A percentile compares a stretch with the other conserved stretches of the same genome.
Conservation (phyloP, 2,797 vertebrate genomes). For the Echiichthys vipera region DNA sequence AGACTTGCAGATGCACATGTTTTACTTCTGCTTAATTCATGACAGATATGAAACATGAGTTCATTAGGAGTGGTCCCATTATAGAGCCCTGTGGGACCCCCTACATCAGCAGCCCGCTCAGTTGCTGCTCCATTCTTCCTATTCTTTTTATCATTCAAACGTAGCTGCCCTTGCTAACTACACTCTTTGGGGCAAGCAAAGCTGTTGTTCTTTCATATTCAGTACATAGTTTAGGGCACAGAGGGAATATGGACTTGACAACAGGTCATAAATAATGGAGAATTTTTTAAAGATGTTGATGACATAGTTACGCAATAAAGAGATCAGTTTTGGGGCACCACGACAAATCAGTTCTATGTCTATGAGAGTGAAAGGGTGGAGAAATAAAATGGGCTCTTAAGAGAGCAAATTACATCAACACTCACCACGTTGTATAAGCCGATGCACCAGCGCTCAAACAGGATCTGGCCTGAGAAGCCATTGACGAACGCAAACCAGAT, state of each 20-base stretch:
- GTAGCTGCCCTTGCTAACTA: constrained; percentile 68
- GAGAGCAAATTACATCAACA: constrained; percentile 62
- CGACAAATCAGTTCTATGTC: constrained; percentile 67
- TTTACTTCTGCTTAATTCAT: constrained; percentile 60
- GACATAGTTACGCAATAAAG: constrained; percentile 75
- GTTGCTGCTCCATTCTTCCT: constrained; percentile 67
- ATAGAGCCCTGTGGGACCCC: constrained; percentile 75
- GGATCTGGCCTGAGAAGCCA: constrained; percentile 98
- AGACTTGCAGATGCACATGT: constrained; percentile 55
- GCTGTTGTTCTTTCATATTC: constrained; percentile 83
- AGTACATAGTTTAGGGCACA: constrained; percentile 80
- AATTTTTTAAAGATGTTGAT: constrained; percentile 78
- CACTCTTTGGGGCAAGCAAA: constrained; percentile 70
- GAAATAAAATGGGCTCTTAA: constrained; percentile 48
- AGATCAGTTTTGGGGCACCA: constrained; percentile 64
- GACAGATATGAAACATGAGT: constrained; percentile 79
- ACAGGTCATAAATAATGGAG: constrained; percentile 82
- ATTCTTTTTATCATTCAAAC: constrained; percentile 75
- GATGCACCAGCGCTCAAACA: constrained; percentile 99
- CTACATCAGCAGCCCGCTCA: constrained; percentile 49
- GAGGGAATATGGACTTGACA: constrained; percentile 79
- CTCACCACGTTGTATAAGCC: constrained; percentile 99
- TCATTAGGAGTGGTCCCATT: constrained; percentile 78
- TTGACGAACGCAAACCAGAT: constrained; percentile 99
- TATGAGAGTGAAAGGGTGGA: constrained; percentile 39